Conservation (phyloP, 2,888 invertebrate species). For the Drosophila dives region DNA sequence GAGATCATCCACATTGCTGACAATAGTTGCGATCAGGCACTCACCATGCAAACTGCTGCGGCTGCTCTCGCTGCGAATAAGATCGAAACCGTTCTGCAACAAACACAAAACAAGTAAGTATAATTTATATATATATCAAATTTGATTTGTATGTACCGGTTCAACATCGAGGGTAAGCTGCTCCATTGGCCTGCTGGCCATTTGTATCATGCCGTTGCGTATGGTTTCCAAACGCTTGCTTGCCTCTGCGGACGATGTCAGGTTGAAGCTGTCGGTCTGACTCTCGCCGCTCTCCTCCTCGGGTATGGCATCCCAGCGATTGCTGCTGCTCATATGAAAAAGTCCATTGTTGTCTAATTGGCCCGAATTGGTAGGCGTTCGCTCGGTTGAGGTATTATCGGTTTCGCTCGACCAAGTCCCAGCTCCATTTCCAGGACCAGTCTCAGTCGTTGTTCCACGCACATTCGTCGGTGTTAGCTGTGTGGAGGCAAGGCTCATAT, state of each 20-base stretch:
- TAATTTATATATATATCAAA: not conserved
- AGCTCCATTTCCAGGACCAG: slow-evolving; percentile 46
- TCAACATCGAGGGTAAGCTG: slow-evolving; percentile 89
- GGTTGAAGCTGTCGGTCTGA: slow-evolving; percentile 73
- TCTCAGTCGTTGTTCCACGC: slow-evolving; percentile 52
- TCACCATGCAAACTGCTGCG: slow-evolving; percentile 66
- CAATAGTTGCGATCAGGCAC: slow-evolving; percentile 50
- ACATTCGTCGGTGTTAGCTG: slow-evolving; percentile 79
- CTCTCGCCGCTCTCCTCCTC: slow-evolving; percentile 74
- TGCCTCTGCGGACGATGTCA: slow-evolving; percentile 78
- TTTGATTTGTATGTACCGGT: slow-evolving; percentile 85
- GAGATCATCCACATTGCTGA: slow-evolving; percentile 5
- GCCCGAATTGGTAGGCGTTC: slow-evolving; percentile 77
- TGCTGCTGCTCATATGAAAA: slow-evolving; percentile 69
- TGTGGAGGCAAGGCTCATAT: slow-evolving; percentile 63
- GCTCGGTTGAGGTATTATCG: slow-evolving; percentile 71
- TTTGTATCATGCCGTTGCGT: slow-evolving; percentile 81
- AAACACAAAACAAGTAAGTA: not conserved
- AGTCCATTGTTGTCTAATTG: slow-evolving; percentile 64
- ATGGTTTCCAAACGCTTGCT: slow-evolving; percentile 80
- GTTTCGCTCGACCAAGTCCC: slow-evolving; percentile 44
- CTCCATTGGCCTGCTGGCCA: slow-evolving; percentile 80
- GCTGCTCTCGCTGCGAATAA: slow-evolving; percentile 76
- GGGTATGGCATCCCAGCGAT: slow-evolving; percentile 81
- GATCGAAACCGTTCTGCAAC: slow-evolving; percentile 88